phyloP scores from a whole-genome alignment of 2,797 vertebrate species.

The Sebastes steindachneri region DNA sequence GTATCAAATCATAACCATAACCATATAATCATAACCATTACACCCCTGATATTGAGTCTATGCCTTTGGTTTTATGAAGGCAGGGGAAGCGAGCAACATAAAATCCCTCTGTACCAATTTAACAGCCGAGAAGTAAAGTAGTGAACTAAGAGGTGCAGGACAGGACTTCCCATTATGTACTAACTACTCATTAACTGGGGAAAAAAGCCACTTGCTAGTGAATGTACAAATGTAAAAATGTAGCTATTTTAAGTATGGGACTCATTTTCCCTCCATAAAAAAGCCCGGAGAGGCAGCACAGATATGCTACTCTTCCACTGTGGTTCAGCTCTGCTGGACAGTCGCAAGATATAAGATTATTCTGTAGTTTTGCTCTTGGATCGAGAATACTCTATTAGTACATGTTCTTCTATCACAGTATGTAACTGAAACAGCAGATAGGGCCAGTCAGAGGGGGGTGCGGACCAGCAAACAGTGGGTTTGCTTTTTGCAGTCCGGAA shows the following conservation, averaged over 20 bases:
- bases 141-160: not conserved
- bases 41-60: not conserved
- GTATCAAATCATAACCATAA: too few species aligned
- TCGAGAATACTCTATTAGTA: not conserved
- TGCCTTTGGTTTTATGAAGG: not conserved
- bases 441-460: too few species aligned
- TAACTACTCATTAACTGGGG: conserved; percentile 3
- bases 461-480: too few species aligned
- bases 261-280: not conserved
- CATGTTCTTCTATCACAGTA: not conserved
- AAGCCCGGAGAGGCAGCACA: not conserved
- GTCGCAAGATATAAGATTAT: not conserved
- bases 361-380: not conserved
- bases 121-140: not conserved
- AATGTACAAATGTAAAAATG: not conserved
- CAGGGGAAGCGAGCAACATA: not conserved
- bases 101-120: not conserved
- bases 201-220: not conserved
- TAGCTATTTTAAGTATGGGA: not conserved
- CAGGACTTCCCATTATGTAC: not conserved
- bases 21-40: too few species aligned
- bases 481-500: too few species aligned
- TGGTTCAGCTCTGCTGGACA: not conserved
- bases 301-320: not conserved
- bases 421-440: not conserved